A percentile compares a stretch with the other conserved stretches of the same genome.
These are phyloP conservation scores for Caenorhabditis panamensis DNA, from an alignment of 2,888 invertebrate species.

Conservation along the genomic window DNA sequence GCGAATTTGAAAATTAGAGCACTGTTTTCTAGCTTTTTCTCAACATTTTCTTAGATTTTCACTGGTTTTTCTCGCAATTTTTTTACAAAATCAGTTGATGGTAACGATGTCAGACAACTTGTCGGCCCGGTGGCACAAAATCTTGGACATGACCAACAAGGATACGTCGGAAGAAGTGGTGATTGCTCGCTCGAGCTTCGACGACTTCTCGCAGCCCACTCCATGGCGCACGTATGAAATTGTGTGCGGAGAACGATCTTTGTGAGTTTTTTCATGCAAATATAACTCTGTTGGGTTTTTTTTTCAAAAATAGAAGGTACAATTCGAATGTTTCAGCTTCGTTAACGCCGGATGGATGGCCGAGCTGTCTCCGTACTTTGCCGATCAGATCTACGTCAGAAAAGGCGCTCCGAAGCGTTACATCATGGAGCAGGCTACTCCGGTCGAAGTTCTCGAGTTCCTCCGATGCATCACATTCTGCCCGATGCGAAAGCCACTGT, in stretches of 20 bases:
- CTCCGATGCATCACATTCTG: slow-evolving; percentile 75
- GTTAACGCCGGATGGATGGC: slow-evolving; percentile 76
- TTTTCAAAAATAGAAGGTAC: background rate
- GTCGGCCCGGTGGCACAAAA: slow-evolving; percentile 60
- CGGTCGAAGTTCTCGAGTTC: slow-evolving; percentile 72
- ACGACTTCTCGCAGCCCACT: slow-evolving; percentile 74
- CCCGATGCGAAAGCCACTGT: slow-evolving; percentile 73
- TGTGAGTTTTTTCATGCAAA: slow-evolving; percentile 51
- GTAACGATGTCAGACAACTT: slow-evolving; percentile 63
- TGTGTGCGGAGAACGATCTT: slow-evolving; percentile 60
- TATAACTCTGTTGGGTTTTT: background rate
- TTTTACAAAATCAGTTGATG: slow-evolving; percentile 1
- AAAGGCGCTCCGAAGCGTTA: slow-evolving; percentile 59
- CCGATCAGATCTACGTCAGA: slow-evolving; percentile 61
- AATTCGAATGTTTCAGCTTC: slow-evolving; percentile 52
- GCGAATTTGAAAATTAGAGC: slow-evolving; percentile 18
- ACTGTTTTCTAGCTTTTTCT: background rate
- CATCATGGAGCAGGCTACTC: slow-evolving; percentile 66
- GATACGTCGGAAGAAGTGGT: slow-evolving; percentile 66
- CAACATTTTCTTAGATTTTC: slow-evolving; percentile 4
- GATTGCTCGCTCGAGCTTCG: slow-evolving; percentile 70
- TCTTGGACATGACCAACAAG: slow-evolving; percentile 52
- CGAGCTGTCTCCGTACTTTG: slow-evolving; percentile 74
- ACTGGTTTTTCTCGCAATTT: too few relatives aligned
- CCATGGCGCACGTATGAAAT: slow-evolving; percentile 69